phyloP scores from a whole-genome alignment of 2,113 vertebrate species.

The Antidorcas marsupialis region DNA sequence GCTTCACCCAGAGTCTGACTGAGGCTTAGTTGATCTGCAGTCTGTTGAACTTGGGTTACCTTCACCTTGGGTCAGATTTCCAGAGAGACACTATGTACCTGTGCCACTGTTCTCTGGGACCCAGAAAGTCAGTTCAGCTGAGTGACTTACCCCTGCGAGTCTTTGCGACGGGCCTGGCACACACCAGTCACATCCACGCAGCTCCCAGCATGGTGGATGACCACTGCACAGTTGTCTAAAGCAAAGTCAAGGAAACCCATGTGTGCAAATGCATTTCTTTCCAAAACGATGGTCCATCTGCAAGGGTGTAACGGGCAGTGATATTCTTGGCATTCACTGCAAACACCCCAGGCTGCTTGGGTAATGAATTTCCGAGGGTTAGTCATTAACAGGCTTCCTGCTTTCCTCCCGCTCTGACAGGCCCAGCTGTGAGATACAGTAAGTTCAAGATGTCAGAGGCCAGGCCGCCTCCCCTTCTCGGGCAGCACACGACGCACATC shows the following conservation, averaged over 20 bases:
- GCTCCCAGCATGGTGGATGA: neutral
- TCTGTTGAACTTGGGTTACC: neutral
- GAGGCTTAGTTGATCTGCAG: neutral
- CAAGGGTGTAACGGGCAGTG: neutral
- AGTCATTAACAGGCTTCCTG: conserved; percentile 45
- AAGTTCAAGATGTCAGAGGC: conserved; percentile 82
- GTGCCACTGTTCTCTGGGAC: neutral
- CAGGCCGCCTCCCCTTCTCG: conserved; percentile 88
- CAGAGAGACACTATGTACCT: neutral
- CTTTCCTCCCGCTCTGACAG: conserved; percentile 75
- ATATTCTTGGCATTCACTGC: conserved; percentile 23
- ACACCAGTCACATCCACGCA: neutral
- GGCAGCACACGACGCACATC: conserved; percentile 91
- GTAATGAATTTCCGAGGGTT: conserved; percentile 39
- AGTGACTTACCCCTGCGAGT: neutral
- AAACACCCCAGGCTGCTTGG: neutral
- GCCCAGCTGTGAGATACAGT: conserved; percentile 92
- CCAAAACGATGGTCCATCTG: neutral
- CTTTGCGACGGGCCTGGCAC: neutral
- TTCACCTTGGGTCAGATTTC: neutral
- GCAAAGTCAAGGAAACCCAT: neutral
- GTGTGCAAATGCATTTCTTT: neutral
- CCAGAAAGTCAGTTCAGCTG: neutral
- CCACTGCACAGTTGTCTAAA: neutral
- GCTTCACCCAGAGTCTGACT: neutral